Evolutionary conservation across 2,888 invertebrate genomes (phyloP), one percentile per base, ranked within the genome.

Genomic region (Eupithecia abbreviata): DNA sequence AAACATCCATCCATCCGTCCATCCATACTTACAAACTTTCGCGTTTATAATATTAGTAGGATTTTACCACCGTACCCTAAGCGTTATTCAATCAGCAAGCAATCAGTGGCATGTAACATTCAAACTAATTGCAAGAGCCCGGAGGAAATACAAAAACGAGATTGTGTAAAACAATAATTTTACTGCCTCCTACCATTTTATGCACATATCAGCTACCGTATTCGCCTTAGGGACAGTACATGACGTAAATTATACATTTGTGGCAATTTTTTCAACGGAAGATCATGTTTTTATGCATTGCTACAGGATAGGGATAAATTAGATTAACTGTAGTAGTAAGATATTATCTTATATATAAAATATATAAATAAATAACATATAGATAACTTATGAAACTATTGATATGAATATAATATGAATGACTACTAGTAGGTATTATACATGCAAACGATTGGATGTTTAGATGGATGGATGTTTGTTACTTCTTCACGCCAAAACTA

Each of bases 71-170:
- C 74, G 83, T 84, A 84, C 86, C 83, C 85, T 84, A 82, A 84
- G 82, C 69, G 74, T 72, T 76, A 74, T 78, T 77, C 77, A 77
- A 80, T 78, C 76, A 74, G 71, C 78, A 79, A 76, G 80, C 82
- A 84, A 84, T 83, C 82, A 83, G 81, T 84, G 80, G 80, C 80
- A 82, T 81, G 81, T 81, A 72, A 73, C 80, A 80, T 80, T 75
- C 82, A 81, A 79, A 80, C 75, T 81, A 84, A 87, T 87, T 86
- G 80, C 79, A 74, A 74, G 74, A 73, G 74, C 18, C 58, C 62
- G 43, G 74, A 84, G 82, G 81, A 83, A 83, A 83, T 82, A 79
- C 78, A 83, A 82, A 81, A 77, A 78, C 80, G 71, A 77, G 80
- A 80, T 84, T 79, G 79, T 78, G 80, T 80, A 82, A 79, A 81